phyloP scores from a whole-genome alignment of 2,888 invertebrate genomes.

The Tachystola acroxantha region DNA sequence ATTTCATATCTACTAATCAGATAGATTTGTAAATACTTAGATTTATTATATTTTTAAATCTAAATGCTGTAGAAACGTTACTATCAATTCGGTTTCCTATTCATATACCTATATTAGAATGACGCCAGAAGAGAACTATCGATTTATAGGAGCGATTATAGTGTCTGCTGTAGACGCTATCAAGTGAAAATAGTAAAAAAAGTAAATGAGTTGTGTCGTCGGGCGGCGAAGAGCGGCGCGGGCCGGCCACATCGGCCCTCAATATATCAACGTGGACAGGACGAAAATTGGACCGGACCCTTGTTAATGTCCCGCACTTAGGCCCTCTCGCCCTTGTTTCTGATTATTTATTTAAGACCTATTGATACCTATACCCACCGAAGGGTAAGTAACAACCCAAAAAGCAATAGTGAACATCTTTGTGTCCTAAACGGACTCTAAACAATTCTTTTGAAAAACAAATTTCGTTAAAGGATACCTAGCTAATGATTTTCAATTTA shows the following conservation, averaged over 20 bases:
- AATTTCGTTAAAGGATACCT: background rate
- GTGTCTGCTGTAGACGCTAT: constrained; percentile 23
- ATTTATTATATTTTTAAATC: too few relatives aligned
- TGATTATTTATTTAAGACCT: constrained; percentile 74
- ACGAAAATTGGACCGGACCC: constrained; percentile 77
- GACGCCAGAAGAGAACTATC: background rate
- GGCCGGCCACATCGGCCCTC: constrained; percentile 55
- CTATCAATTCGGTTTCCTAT: too few relatives aligned
- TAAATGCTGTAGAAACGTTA: too few relatives aligned
- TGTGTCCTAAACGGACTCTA: background rate
- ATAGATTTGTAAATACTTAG: too few relatives aligned
- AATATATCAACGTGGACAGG: constrained; percentile 76
- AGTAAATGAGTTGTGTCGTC: constrained; percentile 58
- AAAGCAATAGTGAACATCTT: constrained; percentile 1
- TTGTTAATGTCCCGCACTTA: constrained; percentile 75
- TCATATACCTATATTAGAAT: too few relatives aligned
- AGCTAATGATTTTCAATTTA: background rate
- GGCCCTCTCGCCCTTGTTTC: constrained; percentile 63
- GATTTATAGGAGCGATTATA: constrained; percentile 2
- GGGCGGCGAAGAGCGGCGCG: constrained; percentile 24
- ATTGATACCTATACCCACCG: constrained; percentile 47
- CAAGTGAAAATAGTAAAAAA: constrained; percentile 34
- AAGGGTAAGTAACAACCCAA: constrained; percentile 26
- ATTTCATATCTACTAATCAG: too few relatives aligned
- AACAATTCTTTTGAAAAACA: background rate